Base-by-base conservation (phyloP, 2,888 invertebrate genomes). In the Neoaliturus tenellus region DNA sequence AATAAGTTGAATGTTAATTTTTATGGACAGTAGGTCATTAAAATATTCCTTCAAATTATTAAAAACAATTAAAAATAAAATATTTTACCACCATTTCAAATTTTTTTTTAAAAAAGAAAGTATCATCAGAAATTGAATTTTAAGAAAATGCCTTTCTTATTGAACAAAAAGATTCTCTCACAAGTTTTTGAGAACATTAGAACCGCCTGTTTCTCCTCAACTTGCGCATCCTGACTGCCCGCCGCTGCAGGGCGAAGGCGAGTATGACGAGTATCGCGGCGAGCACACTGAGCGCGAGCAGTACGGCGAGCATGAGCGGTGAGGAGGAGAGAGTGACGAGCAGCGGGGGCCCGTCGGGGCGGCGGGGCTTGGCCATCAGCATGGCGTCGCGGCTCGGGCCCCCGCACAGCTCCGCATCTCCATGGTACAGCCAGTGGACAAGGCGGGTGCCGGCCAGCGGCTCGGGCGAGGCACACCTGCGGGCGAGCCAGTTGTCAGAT, bases 391-490 rank as follows among this genome's bases (percentile, higher is more conserved):
- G 17, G 4, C 6, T 0, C 28, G 35, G 12, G n/a, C 39, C 25
- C 4, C 39, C 51, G 81, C 84, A 84, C 14, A 84, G 81, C 28
- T 69, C 33, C 17, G 84, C 71, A 17, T 84, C 84, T 0, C 80
- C 62, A 10, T 71, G 80, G 58, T 84, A 69, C 14, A 67, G 69
- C 84, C 84, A 84, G 39, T 84, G 84, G 8, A 84, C 84, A 1
- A 84, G 73, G 0, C 84, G 84, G 20, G 55, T 81, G 1, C 81
- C 84, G 17, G 17, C 39, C 28, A 84, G 41, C 0, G 31, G n/a
- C 25, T 25, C 39, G 17, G 84, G 84, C 0, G 73, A 41, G 17
- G 39, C 58, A 81, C 84, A 84, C 31, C 84, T 84, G 44, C 17
- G 12, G 2, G 44, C n/a, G n/a, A n/a, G n/a, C n/a, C n/a, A n/a